Base-by-base conservation (phyloP, 2,113 vertebrate species). In the Propithecus coquereli region DNA sequence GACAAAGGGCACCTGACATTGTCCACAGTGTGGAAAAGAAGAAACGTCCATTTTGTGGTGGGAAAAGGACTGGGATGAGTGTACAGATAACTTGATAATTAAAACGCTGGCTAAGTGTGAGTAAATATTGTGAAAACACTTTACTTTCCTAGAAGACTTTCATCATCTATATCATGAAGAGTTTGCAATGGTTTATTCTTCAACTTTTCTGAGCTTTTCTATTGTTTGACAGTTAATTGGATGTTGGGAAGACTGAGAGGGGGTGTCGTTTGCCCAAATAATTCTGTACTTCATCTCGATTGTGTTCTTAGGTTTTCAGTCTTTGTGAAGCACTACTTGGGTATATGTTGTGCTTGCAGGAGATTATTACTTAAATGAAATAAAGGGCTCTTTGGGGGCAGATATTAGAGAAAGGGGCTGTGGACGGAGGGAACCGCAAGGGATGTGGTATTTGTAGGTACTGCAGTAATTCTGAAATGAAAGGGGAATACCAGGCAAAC, bases 401-500 rank as follows among this genome's bases (percentile, higher is more conserved):
- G 50, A 61, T 30, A n/a, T 30, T 37, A 71, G 43, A 90, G 34
- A 47, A 61, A 65, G 23, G 6, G 18, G 0, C 40, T 68, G 17
- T 40, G 5, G 37, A 25, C 27, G 27, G 2, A 54, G 37, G 22
- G 10, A 50, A 0, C 5, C 32, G 13, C 34, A 8, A 76, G 40
- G 9, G 12, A 5, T 25, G 5, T 27, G 61, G 37, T n/a, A 66
- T 45, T 66, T 50, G 6, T 1, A 59, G 10, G 30, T 52, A 1
- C 22, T 79, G 13, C 20, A 6, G 20, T 71, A n/a, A 43, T 76
- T 80, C 32, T 63, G 23, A 47, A 66, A 40, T 52, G 9, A 59
- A 61, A 4, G 17, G 34, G 3, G 1, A 7, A 27, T 52, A 8
- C 0, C 5, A 30, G 37, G 4, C 3, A 71, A 92, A 25, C 8